Base-by-base conservation (phyloP, 2,888 invertebrate genomes). In the Chesias legatella region DNA sequence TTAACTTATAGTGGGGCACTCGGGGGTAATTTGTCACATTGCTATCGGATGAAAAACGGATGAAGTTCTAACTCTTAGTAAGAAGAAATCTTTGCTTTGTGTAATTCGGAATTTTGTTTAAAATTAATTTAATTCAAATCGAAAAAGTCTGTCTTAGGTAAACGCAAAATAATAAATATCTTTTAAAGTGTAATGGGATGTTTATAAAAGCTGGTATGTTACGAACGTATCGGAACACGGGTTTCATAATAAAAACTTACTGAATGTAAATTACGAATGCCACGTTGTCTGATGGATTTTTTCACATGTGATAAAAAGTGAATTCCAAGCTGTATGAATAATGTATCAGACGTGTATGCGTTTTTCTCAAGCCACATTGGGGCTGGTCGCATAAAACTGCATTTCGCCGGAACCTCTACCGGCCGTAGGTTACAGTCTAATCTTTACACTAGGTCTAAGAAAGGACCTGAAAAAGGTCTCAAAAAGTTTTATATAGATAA, bases 21-120 rank as follows among this genome's bases (percentile, higher is more conserved):
- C 60, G 74, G 76, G 76, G 67, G 63, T 66, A 73, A 79, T 82
- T 80, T 76, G 71, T 78, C 75, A 73, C 65, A 70, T 68, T 70
- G 26, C 43, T 26, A 33, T 30, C 33, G 23, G 10, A 6, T 44
- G 10, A 34, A 32, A 27, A 36, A 25, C 1, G 10, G 7, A 9
- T 0, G 17, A 33, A 33, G 7, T 28, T 21, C 5, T 5, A 17
- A 17, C 3, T 5, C 3, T 3, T 17, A 17, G 2, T 2, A 17
- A 17, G 5, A 17, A 17, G 13, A 2, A 3, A 5, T 17, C 5
- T 17, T 17, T 17, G n/a, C n/a, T n/a, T n/a, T n/a, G n/a, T n/a
- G n/a, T n/a, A n/a, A n/a, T n/a, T n/a, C n/a, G n/a, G n/a, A n/a
- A n/a, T n/a, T n/a, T n/a, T n/a, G n/a, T n/a, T n/a, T n/a, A n/a